phyloP scores from a whole-genome alignment of 2,113 vertebrate genomes.

The mouse (Mus musculus) region GRCm39 chr11:93268501-93269000 shows the following conservation, averaged over 20 bases:
- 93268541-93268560: not conserved
- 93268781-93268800: not conserved
- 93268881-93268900: not conserved
- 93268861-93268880: not conserved
- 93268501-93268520: no score
- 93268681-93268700: not conserved
- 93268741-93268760: constrained; percentile 5
- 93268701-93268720: not conserved
- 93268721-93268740: not conserved
- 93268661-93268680: not conserved
- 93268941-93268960: not conserved
- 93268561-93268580: not conserved
- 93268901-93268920: not conserved
- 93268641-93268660: not conserved
- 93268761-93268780: not conserved
- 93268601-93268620: not conserved
- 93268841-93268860: not conserved
- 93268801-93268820: not conserved
- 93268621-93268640: not conserved
- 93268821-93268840: not conserved
- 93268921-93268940: not conserved
- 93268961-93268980: not conserved
- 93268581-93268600: no score
- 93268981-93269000: not conserved
- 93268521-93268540: not conserved